These are phyloP conservation scores for Merodon equestris DNA, from an alignment of 2,888 invertebrate species.

Conservation along the genomic window DNA sequence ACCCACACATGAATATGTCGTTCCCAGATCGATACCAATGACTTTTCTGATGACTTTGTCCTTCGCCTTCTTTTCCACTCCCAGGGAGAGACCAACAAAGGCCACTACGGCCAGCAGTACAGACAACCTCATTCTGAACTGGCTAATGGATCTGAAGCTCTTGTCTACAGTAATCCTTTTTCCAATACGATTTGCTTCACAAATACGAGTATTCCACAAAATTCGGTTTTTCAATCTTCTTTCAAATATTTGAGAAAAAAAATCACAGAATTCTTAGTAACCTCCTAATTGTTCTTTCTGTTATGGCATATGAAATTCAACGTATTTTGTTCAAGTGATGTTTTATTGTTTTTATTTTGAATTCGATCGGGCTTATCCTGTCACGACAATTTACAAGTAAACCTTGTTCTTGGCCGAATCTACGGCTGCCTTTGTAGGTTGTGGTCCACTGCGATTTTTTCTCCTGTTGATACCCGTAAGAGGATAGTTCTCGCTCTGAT, in stretches of 20 bases:
- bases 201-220: conserved; percentile 59
- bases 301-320: conserved; percentile 75
- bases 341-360: no score
- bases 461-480: no score
- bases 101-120: conserved; percentile 81
- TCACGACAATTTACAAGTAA: no score
- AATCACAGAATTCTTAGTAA: no score
- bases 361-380: no score
- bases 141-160: conserved; percentile 13
- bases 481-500: no score
- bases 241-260: no score
- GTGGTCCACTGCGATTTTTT: no score
- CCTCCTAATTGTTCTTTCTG: conserved; percentile 67
- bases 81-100: conserved; percentile 81
- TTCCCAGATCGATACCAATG: conserved; percentile 98
- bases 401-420: no score
- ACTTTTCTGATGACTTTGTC: conserved; percentile 96
- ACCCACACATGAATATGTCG: conserved; percentile 98
- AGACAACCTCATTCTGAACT: conserved; percentile 67
- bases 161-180: conserved; percentile 13
- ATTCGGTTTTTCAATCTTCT: conserved; percentile 50
- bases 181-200: conserved; percentile 33
- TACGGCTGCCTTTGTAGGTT: no score
- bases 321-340: no score
- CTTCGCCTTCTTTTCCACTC: conserved; percentile 90